These are phyloP conservation scores for Phrynocephalus guinanensis DNA, from an alignment of 2,797 vertebrate genomes.

Conservation along the genomic window DNA sequence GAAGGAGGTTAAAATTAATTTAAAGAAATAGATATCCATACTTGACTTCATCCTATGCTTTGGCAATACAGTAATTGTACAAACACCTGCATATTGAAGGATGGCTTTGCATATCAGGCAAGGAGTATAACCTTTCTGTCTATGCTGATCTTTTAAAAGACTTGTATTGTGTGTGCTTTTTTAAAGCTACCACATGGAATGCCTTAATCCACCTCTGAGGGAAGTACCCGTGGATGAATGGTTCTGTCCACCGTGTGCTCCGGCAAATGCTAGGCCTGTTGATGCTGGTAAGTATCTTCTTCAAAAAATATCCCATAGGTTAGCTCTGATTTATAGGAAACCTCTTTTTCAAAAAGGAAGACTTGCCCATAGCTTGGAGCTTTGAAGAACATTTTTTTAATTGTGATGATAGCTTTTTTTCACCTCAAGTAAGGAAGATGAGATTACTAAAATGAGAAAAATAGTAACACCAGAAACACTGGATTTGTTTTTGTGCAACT, in stretches of 20 bases:
- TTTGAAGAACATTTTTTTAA: not conserved
- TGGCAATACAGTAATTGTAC: not conserved
- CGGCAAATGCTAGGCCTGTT: slow-evolving; percentile 67
- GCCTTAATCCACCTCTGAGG: slow-evolving; percentile 92
- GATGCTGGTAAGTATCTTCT: slow-evolving; percentile 60
- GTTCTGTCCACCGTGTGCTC: slow-evolving; percentile 93
- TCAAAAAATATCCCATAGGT: slow-evolving; percentile 27
- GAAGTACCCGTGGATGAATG: slow-evolving; percentile 96
- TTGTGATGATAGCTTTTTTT: not conserved
- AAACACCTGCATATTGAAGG: not conserved
- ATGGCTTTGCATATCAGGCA: not conserved
- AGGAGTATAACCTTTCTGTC: not conserved
- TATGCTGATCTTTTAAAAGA: not conserved
- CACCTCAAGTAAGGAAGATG: too few species aligned
- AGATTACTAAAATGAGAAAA: not conserved
- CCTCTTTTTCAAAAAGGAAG: not conserved
- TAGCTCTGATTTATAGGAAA: not conserved
- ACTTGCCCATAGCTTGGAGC: not conserved
- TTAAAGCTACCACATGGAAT: slow-evolving; percentile 97
- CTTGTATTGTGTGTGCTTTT: not conserved
- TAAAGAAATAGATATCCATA: not conserved
- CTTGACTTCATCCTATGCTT: not conserved
- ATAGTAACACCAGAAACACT: not conserved
- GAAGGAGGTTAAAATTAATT: not conserved
- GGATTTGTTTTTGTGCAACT: not conserved